Evolutionary conservation across 1,140 invertebrate species (phyloP), one percentile per base, ranked within the genome.

Genomic region (Atta colombica): DNA sequence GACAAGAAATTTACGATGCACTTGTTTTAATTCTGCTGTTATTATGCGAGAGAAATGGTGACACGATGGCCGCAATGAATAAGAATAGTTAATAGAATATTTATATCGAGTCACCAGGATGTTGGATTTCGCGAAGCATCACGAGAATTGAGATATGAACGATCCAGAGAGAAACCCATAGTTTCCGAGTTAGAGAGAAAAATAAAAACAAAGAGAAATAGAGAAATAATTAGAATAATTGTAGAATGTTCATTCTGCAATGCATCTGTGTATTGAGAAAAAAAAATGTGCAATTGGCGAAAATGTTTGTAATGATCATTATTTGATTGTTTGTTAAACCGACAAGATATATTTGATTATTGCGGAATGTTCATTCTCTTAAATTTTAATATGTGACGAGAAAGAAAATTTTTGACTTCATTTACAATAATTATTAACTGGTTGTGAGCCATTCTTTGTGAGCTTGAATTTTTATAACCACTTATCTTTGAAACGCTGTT

Each of bases 21-120:
- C 31, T 61, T 61, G 35, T 28, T 77, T 61, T 77, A 77, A 77
- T 77, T 61, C 7, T 25, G 58, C 16, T 77, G 75, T 77, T 77
- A 77, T 58, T 77, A 77, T 77, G 75, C 25, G 75, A 49, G 25
- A 63, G 25, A 39, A 77, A 77, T 63, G 7, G 16, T 25, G 3
- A 31, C 7, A 28, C 14, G 10, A 61, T 28, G 55, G 58, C 49
- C 8, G 16, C 16, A 21, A 77, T 77, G 75, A 77, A 75, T 60
- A 75, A 61, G 21, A 63, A 14, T 16, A 14, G 25, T 63, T 16
- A 60, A 77, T 63, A 39, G 8, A 61, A 77, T 77, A 77, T 77
- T 77, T 77, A 77, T 77, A 77, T 63, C 58, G 35, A 77, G 21
- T 21, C 10, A 10, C 16, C 4, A 61, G 39, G 25, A 49, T 49